Evolutionary conservation across 2,888 invertebrate species (phyloP).

Genomic region (Drepanosiphum platanoidis): DNA sequence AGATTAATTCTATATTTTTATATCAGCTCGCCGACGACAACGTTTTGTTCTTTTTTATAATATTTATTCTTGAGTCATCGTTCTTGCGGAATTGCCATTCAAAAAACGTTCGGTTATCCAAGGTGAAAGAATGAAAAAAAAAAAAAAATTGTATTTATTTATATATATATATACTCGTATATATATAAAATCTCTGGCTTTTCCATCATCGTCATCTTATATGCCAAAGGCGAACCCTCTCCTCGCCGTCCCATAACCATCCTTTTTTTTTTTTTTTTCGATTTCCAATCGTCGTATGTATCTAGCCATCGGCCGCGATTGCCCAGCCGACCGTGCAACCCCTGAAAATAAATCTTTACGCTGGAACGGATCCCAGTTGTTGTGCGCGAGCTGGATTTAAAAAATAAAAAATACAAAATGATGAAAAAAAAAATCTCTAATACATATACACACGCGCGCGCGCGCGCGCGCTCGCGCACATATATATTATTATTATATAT

Average conservation of each 20-base stretch:
- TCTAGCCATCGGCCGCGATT: conserved; percentile 62
- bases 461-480: not conserved
- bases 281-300: conserved; percentile 61
- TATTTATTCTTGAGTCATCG: conserved; percentile 59
- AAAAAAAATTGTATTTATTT: not conserved
- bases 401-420: conserved; percentile 61
- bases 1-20: conserved; percentile 51
- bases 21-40: conserved; percentile 37
- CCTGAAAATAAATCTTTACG: conserved; percentile 62
- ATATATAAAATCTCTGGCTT: conserved; percentile 49
- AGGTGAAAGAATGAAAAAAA: conserved; percentile 59
- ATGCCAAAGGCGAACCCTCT: conserved; percentile 57
- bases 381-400: conserved; percentile 61
- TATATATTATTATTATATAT: conserved; percentile 9
- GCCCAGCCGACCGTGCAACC: conserved; percentile 62
- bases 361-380: conserved; percentile 62
- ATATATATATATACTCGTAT: conserved; percentile 28
- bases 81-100: conserved; percentile 56
- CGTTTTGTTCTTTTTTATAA: conserved; percentile 45
- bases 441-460: conserved; percentile 13
- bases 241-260: conserved; percentile 54
- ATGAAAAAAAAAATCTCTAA: conserved; percentile 39
- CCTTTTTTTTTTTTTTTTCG: conserved; percentile 50
- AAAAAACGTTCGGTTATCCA: conserved; percentile 56
- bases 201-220: conserved; percentile 61